These are phyloP conservation scores for Agrochola lychnidis DNA, from an alignment of 2,888 invertebrate genomes.

Conservation along the genomic window DNA sequence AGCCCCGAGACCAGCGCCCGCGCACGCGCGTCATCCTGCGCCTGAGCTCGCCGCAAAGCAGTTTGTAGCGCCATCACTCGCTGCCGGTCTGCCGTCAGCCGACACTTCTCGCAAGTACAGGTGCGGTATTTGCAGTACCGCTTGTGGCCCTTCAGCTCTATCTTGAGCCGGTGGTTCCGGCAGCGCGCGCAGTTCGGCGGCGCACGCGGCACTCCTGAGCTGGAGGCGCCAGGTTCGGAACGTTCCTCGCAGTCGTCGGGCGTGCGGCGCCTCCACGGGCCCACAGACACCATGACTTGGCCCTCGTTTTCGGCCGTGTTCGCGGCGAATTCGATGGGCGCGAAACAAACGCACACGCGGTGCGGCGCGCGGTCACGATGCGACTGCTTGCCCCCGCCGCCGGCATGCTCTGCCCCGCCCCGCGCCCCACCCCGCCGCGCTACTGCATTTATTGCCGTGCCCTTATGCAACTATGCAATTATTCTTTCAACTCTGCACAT, in stretches of 20 bases:
- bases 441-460: constrained; percentile 87
- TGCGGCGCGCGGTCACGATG: constrained; percentile 86
- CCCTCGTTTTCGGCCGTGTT: constrained; percentile 75
- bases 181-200: constrained; percentile 98
- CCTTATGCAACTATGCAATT: constrained; percentile 72
- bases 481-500: constrained; percentile 65
- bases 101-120: constrained; percentile 96
- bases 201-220: constrained; percentile 93
- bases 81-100: constrained; percentile 96
- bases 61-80: constrained; percentile 97
- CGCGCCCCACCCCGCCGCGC: constrained; percentile 76
- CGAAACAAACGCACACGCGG: constrained; percentile 72
- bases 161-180: constrained; percentile 97
- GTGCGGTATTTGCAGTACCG: constrained; percentile 96
- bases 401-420: constrained; percentile 76
- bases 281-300: constrained; percentile 86
- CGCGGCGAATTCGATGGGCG: constrained; percentile 88
- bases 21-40: constrained; percentile 94
- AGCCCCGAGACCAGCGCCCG: constrained; percentile 85
- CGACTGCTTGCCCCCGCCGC: constrained; percentile 83
- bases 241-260: constrained; percentile 88
- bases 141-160: constrained; percentile 97
- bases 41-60: constrained; percentile 95
- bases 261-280: constrained; percentile 87
- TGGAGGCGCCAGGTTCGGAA: constrained; percentile 87